A percentile compares a stretch with the other conserved stretches of the same genome.
Conservation (phyloP, 2,797 vertebrate genomes). For the Gymnoscopelus braueri region DNA sequence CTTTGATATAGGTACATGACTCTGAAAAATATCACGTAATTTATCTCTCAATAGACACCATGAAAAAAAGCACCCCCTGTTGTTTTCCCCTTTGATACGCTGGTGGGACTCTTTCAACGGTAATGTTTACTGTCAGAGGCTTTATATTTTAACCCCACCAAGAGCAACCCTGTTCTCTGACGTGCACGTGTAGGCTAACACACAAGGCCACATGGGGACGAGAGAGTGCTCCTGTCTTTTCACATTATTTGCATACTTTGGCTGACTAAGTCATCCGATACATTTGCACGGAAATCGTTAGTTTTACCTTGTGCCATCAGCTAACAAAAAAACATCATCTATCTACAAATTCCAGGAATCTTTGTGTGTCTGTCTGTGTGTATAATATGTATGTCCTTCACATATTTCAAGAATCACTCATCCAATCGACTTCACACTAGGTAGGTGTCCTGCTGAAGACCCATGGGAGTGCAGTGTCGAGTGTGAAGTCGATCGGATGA, state of each 20-base stretch:
- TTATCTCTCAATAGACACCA: slow-evolving; percentile 73
- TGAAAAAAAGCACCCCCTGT: slow-evolving; percentile 43
- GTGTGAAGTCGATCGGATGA: too few species aligned
- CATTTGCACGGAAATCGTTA: slow-evolving; percentile 15
- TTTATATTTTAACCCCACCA: slow-evolving; percentile 38
- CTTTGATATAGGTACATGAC: slow-evolving; percentile 90
- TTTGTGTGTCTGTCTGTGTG: background rate
- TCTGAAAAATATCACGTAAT: slow-evolving; percentile 79
- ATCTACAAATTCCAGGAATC: too few species aligned
- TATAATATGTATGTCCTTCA: background rate
- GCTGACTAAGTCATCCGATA: slow-evolving; percentile 33
- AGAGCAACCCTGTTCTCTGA: slow-evolving; percentile 14
- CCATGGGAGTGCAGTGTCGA: too few species aligned
- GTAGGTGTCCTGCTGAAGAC: too few species aligned
- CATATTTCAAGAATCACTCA: background rate
- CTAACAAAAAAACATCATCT: too few species aligned
- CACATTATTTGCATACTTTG: slow-evolving; percentile 5
- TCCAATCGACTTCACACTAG: background rate
- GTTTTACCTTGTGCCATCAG: slow-evolving; percentile 39
- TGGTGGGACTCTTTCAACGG: slow-evolving; percentile 60
- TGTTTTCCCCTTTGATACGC: slow-evolving; percentile 53
- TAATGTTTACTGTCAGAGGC: slow-evolving; percentile 52
- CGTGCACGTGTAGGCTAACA: slow-evolving; percentile 31
- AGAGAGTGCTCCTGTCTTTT: slow-evolving; percentile 15
- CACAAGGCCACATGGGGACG: slow-evolving; percentile 39